Evolutionary conservation across 2,888 invertebrate genomes (phyloP), one percentile per base, ranked within the genome.

Genomic region (Nomada fabriciana): DNA sequence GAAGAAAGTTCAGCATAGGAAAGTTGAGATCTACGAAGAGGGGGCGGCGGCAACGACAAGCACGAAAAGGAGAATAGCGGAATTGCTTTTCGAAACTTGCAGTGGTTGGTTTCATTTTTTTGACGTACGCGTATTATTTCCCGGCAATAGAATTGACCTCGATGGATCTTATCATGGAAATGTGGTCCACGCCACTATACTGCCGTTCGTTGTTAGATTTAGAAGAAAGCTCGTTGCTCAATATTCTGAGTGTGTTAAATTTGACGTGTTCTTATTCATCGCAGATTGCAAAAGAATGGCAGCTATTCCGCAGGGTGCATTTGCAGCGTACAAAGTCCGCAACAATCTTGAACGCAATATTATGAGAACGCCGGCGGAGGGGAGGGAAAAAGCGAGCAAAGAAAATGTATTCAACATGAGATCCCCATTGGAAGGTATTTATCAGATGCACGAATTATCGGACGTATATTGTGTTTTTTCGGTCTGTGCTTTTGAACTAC

Each of bases 221-320:
- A 10, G 15, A 20, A n/a, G 0, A 10, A 4, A 11, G 15, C 36
- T 3, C 10, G 25, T 0, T n/a, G 23, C 9, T 43, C 10, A 20
- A 69, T 23, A 15, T 55, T 18, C 15, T 15, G 36, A 9, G 25
- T 15, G 7, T 5, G 23, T 36, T 29, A n/a, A 60, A 1, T 15
- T 29, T 50, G 25, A 61, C 15, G 20, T 4, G 18, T 20, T 59
- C 29, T 59, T 43, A 10, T 71, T 29, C 53, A n/a, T 82, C 80
- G 20, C 55, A 90, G 93, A 87, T 84, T 93, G 93, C 76, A 93
- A 91, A 79, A 94, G 90, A 60, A 97, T 97, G 97, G 95, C 97
- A 68, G 95, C 96, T n/a, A 95, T 97, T 86, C 97, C 97, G 0
- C 97, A 97, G 87, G 96, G 96, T 55, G 96, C 96, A n/a, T 97